A percentile compares a stretch with the other conserved stretches of the same genome.
phyloP scores from a whole-genome alignment of 2,113 vertebrate species.

The Promerops cafer region DNA sequence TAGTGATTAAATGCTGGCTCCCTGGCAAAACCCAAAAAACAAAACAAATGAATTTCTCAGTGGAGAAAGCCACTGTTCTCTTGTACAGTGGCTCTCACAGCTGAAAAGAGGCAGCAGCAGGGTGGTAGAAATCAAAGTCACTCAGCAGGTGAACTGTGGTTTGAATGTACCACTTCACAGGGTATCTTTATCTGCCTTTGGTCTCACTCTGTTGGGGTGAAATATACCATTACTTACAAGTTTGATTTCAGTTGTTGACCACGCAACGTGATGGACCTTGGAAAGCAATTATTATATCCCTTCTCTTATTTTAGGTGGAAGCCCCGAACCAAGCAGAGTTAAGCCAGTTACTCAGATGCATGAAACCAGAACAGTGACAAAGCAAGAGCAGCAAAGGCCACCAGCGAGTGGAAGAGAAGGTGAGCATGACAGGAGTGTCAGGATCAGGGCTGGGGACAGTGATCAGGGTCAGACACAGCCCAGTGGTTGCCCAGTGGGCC shows the following conservation, averaged over 20 bases:
- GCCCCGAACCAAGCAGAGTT: not conserved
- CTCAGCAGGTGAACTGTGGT: not conserved
- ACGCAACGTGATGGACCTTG: not conserved
- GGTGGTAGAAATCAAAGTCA: not conserved
- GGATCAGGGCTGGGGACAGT: not conserved
- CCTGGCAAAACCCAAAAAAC: not conserved
- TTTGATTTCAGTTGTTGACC: not conserved
- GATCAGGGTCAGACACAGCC: not conserved
- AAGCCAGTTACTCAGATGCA: not conserved
- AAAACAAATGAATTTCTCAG: conserved; percentile 5
- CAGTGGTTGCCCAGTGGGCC: not conserved
- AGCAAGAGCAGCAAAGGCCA: not conserved
- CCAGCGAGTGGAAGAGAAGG: not conserved
- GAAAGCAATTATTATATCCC: not conserved
- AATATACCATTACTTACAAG: not conserved
- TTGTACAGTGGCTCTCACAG: not conserved
- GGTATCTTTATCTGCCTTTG: not conserved
- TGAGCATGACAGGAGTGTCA: not conserved
- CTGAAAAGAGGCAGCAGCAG: not conserved
- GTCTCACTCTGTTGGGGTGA: not conserved
- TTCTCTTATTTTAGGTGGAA: not conserved
- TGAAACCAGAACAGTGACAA: not conserved
- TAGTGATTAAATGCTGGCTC: conserved; percentile 10
- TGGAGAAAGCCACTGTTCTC: not conserved
- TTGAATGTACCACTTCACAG: not conserved